Conservation (phyloP, 2,797 vertebrate genomes). For the Hydrocynus forskahlii region DNA sequence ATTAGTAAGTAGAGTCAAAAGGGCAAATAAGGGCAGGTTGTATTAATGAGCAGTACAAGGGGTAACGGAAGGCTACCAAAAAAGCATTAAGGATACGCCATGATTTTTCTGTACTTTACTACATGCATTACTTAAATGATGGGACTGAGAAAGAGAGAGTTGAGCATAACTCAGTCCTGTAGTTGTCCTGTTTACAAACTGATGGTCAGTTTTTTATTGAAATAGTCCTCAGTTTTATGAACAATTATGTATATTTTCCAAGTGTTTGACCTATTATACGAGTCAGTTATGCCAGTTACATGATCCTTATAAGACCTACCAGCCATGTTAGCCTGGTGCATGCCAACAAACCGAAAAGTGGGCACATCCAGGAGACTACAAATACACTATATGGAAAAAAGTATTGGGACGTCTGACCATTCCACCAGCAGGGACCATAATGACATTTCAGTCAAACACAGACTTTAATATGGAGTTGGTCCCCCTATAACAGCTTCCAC, state of each 20-base stretch:
- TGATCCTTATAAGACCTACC: too few relatives aligned
- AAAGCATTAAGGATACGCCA: conserved; percentile 31
- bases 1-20: conserved; percentile 38
- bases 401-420: too few relatives aligned
- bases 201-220: neutral
- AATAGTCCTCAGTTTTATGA: too few relatives aligned
- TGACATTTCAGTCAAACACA: too few relatives aligned
- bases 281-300: neutral
- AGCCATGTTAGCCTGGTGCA: too few relatives aligned
- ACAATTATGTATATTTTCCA: neutral
- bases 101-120: neutral
- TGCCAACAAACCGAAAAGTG: too few relatives aligned
- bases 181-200: neutral
- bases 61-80: conserved; percentile 44
- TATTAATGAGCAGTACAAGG: conserved; percentile 1
- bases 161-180: neutral
- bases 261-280: neutral
- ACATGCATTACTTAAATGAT: neutral
- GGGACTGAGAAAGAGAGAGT: neutral
- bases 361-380: too few relatives aligned
- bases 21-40: conserved; percentile 14
- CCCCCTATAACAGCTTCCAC: too few relatives aligned
- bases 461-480: too few relatives aligned
- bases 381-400: too few relatives aligned
- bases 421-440: too few relatives aligned